Evolutionary conservation across 2,888 invertebrate species (phyloP).

Genomic region (Synanthedon andrenaeformis): DNA sequence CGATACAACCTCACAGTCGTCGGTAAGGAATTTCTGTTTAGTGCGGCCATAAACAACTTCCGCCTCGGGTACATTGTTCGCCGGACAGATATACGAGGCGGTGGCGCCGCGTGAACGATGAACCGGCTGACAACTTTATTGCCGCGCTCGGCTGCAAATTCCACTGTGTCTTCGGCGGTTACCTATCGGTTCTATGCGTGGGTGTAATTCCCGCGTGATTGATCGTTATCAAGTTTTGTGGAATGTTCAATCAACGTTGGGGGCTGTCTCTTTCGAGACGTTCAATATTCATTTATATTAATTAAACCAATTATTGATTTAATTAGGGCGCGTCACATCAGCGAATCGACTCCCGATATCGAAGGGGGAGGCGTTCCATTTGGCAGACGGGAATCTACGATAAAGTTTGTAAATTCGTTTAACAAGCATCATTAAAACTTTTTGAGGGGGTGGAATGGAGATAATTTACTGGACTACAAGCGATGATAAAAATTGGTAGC

Average conservation of each 20-base stretch:
- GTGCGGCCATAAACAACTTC: conserved; percentile 1
- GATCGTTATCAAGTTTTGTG: conserved; percentile 18
- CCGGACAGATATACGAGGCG: background rate
- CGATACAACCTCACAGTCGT: conserved; percentile 91
- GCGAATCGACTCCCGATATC: background rate
- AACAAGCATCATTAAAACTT: background rate
- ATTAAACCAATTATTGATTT: conserved; percentile 21
- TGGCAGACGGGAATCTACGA: background rate
- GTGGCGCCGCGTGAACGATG: background rate
- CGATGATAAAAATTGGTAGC: no score
- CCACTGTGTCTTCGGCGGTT: background rate
- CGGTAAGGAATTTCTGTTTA: conserved; percentile 70
- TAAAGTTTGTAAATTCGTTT: background rate
- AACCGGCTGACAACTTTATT: background rate
- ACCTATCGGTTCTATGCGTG: background rate
- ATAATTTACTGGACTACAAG: no score
- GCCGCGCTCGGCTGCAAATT: conserved; percentile 1
- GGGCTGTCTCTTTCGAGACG: conserved; percentile 11
- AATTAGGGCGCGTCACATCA: conserved; percentile 14
- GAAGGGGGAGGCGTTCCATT: background rate
- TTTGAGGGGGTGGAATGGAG: no score
- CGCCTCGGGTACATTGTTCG: background rate
- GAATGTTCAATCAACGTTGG: conserved; percentile 26
- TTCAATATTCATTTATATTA: conserved; percentile 22
- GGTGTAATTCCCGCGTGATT: conserved; percentile 8